Percentiles rank a stretch among this genome's conserved stretches.
phyloP scores from a whole-genome alignment of 2,888 invertebrate genomes.

The Archips xylosteana region DNA sequence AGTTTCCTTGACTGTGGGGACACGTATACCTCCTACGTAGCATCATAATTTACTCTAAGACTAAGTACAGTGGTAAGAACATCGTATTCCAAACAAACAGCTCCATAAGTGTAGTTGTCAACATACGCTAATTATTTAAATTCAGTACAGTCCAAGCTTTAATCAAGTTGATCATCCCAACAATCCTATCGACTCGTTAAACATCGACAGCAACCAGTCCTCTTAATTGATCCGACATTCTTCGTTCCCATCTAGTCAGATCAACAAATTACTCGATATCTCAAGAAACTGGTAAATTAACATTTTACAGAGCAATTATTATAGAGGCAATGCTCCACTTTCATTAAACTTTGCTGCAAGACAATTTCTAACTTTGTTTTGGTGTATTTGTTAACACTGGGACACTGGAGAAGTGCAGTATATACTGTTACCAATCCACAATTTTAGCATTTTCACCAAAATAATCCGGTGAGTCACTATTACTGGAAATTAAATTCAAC shows the following conservation, averaged over 20 bases:
- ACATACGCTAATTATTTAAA: background rate
- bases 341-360: background rate
- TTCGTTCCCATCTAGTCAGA: constrained; percentile 33
- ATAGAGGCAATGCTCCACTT: background rate
- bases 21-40: too few relatives aligned
- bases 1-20: too few relatives aligned
- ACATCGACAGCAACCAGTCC: constrained; percentile 36
- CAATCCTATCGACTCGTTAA: constrained; percentile 28
- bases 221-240: constrained; percentile 38
- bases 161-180: constrained; percentile 32
- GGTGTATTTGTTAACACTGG: too few relatives aligned
- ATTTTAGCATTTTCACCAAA: too few relatives aligned
- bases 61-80: too few relatives aligned
- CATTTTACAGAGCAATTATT: constrained; percentile 15
- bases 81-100: too few relatives aligned
- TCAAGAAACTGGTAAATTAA: constrained; percentile 24
- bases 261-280: constrained; percentile 35
- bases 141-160: constrained; percentile 12
- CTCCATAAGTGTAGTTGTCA: background rate
- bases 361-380: too few relatives aligned
- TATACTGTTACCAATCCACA: too few relatives aligned
- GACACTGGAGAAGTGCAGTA: too few relatives aligned
- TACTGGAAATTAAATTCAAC: too few relatives aligned
- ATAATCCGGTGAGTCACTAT: too few relatives aligned
- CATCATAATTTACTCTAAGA: too few relatives aligned